Evolutionary conservation across 2,797 vertebrate species (phyloP).

Genomic region (Argya squamiceps): DNA sequence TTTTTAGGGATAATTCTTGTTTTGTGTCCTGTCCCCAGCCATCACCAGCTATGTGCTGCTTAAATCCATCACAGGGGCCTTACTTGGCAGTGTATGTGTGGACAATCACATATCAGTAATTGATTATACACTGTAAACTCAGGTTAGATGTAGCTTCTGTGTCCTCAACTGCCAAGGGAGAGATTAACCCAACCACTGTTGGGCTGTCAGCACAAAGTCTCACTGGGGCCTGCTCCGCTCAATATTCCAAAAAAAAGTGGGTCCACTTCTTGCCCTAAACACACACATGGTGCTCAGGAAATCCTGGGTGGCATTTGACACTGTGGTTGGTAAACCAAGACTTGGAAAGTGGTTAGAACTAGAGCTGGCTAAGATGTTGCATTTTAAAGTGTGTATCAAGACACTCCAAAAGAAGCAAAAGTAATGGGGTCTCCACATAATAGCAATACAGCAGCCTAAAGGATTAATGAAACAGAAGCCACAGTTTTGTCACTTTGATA

Average conservation of each 20-base stretch:
- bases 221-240: background rate
- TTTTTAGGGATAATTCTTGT: background rate
- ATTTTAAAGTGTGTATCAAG: background rate
- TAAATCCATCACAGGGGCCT: background rate
- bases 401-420: background rate
- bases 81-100: background rate
- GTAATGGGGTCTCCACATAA: background rate
- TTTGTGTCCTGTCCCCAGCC: background rate
- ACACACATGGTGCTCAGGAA: background rate
- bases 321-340: background rate
- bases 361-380: background rate
- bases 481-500: background rate
- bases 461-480: constrained; percentile 7
- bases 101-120: background rate
- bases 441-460: background rate
- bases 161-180: background rate
- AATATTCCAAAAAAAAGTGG: fast-evolving
- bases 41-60: background rate
- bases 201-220: background rate
- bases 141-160: background rate
- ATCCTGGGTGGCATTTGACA: background rate
- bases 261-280: background rate
- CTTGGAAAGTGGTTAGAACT: background rate
- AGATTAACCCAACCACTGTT: background rate
- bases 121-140: background rate